Evolutionary conservation across 2,888 invertebrate genomes (phyloP).

Genomic region (Aphodius granarius): DNA sequence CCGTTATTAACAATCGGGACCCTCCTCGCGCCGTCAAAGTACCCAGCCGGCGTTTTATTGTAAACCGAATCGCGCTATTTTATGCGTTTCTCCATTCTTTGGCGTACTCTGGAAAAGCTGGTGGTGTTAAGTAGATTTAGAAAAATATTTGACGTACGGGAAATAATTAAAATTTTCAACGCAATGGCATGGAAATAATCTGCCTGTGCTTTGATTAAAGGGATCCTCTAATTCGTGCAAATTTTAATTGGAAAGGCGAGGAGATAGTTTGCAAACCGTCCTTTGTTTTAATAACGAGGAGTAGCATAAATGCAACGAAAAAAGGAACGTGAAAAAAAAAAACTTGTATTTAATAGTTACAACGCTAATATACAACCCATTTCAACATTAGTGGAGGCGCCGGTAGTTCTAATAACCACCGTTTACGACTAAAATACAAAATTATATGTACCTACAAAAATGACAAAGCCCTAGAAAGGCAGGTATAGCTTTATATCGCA

Average conservation of each 20-base stretch:
- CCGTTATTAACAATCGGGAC: background rate
- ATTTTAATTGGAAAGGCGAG: background rate
- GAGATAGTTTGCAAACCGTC: background rate
- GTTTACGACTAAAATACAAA: too few species aligned
- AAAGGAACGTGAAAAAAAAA: too few species aligned
- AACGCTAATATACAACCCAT: too few species aligned
- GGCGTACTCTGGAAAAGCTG: background rate
- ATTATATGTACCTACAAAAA: too few species aligned
- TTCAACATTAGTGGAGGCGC: too few species aligned
- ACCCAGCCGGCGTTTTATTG: background rate
- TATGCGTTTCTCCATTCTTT: background rate
- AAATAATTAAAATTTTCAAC: background rate
- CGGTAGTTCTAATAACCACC: too few species aligned
- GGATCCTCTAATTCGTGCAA: background rate
- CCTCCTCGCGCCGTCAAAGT: background rate
- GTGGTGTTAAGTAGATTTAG: background rate
- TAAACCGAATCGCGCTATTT: background rate
- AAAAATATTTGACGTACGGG: background rate
- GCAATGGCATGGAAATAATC: background rate
- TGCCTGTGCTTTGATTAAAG: background rate
- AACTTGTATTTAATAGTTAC: too few species aligned
- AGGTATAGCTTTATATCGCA: too few species aligned
- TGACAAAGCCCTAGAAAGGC: too few species aligned
- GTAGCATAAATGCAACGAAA: background rate
- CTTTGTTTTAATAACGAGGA: background rate